Evolutionary conservation across 1,140 invertebrate genomes (phyloP).

Genomic region (Hylaeus volcanicus): DNA sequence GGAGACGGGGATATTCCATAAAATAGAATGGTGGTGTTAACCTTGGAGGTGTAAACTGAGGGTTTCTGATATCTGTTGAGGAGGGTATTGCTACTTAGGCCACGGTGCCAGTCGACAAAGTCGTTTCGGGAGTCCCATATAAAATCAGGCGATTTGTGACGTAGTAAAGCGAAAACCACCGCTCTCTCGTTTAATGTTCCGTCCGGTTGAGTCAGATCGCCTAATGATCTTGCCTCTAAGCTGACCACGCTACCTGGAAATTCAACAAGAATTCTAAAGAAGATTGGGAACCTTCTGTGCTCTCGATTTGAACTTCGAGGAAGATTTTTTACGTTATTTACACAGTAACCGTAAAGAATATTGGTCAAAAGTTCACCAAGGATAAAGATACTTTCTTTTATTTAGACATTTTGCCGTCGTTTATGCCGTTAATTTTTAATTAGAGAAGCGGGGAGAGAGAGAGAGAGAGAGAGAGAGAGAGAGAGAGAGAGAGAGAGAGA

Average conservation of each 20-base stretch:
- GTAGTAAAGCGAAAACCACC: constrained; percentile 69
- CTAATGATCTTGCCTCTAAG: constrained; percentile 69
- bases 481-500: not conserved
- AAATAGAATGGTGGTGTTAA: constrained; percentile 32
- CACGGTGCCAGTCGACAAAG: constrained; percentile 73
- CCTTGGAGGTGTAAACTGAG: constrained; percentile 76
- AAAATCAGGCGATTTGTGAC: constrained; percentile 69
- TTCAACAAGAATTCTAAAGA: not conserved
- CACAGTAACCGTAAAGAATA: not conserved
- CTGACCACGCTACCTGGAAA: constrained; percentile 63
- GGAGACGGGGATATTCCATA: not conserved
- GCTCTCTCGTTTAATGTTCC: constrained; percentile 71
- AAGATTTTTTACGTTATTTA: not conserved
- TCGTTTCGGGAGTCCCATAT: constrained; percentile 77
- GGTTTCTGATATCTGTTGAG: constrained; percentile 74
- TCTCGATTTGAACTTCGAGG: not conserved
- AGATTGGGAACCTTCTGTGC: too few relatives aligned
- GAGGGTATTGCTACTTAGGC: constrained; percentile 62
- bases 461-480: not conserved
- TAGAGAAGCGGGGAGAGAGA: not conserved
- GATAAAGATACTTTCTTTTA: not conserved
- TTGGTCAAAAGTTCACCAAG: not conserved
- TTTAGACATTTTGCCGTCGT: not conserved
- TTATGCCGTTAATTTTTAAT: constrained; percentile 21
- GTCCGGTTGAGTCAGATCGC: constrained; percentile 67